A percentile compares a stretch with the other conserved stretches of the same genome.
phyloP scores from a whole-genome alignment of 2,797 vertebrate genomes.

The Sarcophilus harrisii region DNA sequence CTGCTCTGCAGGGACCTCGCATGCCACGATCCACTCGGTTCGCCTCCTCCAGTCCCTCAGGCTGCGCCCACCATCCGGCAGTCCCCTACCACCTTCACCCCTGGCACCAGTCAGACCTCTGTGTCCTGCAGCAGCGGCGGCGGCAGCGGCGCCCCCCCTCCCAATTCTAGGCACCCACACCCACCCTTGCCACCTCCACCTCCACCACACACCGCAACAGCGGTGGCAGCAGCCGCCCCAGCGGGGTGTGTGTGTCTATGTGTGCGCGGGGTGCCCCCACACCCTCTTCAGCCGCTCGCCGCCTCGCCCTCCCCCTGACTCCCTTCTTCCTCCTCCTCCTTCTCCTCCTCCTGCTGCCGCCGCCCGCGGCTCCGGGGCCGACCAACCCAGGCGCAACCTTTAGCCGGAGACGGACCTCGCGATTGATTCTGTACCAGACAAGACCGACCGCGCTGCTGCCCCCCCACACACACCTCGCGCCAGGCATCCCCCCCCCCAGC shows the following conservation, averaged over 20 bases:
- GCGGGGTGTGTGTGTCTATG: constrained; percentile 72
- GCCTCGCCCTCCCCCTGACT: constrained; percentile 72
- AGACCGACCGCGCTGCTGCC: constrained; percentile 74
- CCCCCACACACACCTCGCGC: constrained; percentile 71
- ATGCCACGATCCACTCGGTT: constrained; percentile 80
- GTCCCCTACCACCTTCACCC: constrained; percentile 39
- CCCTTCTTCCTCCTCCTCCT: constrained; percentile 66
- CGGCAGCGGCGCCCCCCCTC: constrained; percentile 53
- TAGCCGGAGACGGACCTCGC: constrained; percentile 90
- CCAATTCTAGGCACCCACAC: constrained; percentile 65
- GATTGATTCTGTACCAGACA: constrained; percentile 79
- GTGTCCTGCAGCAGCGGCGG: background rate
- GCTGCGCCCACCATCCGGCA: constrained; percentile 75
- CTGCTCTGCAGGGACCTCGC: constrained; percentile 86
- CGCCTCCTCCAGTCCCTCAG: constrained; percentile 74
- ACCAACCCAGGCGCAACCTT: constrained; percentile 92
- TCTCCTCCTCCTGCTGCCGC: constrained; percentile 69
- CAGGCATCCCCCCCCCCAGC: constrained; percentile 61
- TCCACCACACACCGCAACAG: constrained; percentile 84
- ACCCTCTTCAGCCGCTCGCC: constrained; percentile 59
- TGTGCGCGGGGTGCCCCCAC: constrained; percentile 69
- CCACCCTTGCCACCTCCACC: constrained; percentile 87
- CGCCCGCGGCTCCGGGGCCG: constrained; percentile 83
- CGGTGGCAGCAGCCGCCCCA: constrained; percentile 68
- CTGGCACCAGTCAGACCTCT: background rate